A percentile compares a stretch with the other conserved stretches of the same genome.
These are phyloP conservation scores for Tachysurus fulvidraco DNA, from an alignment of 2,113 vertebrate species.

Conservation along the genomic window DNA sequence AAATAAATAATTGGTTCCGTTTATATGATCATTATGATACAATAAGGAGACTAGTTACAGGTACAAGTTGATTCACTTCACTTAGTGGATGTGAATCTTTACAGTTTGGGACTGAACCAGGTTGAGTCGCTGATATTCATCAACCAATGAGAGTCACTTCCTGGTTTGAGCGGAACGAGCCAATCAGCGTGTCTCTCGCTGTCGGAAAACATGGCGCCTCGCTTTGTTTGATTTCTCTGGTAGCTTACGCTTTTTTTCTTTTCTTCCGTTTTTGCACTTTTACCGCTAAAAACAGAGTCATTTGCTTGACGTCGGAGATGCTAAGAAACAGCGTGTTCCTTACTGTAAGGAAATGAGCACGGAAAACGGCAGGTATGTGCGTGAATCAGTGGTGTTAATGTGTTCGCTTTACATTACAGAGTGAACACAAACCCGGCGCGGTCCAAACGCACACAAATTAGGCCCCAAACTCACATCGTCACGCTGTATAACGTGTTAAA, in stretches of 20 bases:
- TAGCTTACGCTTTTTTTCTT: not conserved
- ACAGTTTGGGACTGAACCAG: not conserved
- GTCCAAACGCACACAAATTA: not conserved
- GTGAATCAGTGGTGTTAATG: too few relatives aligned
- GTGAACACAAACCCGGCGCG: not conserved
- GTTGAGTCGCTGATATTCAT: not conserved
- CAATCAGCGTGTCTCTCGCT: slow-evolving; percentile 15
- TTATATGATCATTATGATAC: not conserved
- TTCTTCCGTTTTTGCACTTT: not conserved
- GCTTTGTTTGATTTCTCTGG: slow-evolving; percentile 39
- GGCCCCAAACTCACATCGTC: not conserved
- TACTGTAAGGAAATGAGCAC: slow-evolving; percentile 34
- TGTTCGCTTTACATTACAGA: not conserved
- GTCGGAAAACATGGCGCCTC: slow-evolving; percentile 38
- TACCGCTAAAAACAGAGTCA: not conserved
- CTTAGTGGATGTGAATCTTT: not conserved
- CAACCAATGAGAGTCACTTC: slow-evolving; percentile 22
- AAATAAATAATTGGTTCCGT: not conserved
- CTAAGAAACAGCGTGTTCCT: not conserved
- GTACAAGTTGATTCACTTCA: not conserved
- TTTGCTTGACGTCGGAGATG: not conserved
- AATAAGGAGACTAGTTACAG: not conserved
- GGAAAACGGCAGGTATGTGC: slow-evolving; percentile 41
- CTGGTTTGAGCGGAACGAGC: not conserved
- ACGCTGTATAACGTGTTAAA: too few relatives aligned